phyloP scores from a whole-genome alignment of 2,888 invertebrate species.

The Stenoptilia bipunctidactyla region DNA sequence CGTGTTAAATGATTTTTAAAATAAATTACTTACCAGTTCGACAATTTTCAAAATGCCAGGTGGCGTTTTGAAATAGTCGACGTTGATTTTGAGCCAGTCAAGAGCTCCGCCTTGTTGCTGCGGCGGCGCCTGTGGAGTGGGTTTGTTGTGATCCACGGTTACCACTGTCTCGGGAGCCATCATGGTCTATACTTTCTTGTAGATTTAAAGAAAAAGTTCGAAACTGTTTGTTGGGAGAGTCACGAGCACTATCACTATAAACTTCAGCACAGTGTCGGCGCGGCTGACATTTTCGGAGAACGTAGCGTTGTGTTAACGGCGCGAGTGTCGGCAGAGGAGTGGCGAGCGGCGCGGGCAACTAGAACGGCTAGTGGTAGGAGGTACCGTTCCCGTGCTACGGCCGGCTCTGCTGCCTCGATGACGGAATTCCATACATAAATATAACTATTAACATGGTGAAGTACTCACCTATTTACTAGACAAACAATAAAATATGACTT shows the following conservation, averaged over 20 bases:
- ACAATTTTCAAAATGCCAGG: conserved; percentile 86
- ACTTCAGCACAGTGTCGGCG: conserved; percentile 45
- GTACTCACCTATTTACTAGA: no score
- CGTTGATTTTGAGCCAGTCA: conserved; percentile 81
- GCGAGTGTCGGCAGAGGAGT: neutral
- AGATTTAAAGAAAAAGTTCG: conserved; percentile 14
- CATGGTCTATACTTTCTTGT: no score
- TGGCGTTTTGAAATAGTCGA: conserved; percentile 83
- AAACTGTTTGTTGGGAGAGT: conserved; percentile 25
- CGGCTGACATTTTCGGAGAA: conserved; percentile 44
- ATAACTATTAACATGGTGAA: no score
- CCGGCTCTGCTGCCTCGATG: neutral
- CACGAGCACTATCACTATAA: conserved; percentile 46
- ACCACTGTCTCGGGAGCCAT: conserved; percentile 90
- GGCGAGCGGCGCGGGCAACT: neutral
- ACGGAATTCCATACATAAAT: neutral
- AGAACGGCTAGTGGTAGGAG: neutral
- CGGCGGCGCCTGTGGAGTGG: conserved; percentile 48
- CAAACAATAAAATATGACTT: no score
- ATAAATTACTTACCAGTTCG: conserved; percentile 77
- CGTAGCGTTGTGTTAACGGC: conserved; percentile 8
- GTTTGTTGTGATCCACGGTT: conserved; percentile 79
- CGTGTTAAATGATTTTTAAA: no score
- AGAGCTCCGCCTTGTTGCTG: conserved; percentile 66
- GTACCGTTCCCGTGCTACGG: neutral